Conservation (phyloP, 2,113 vertebrate genomes). For the Mormoops blainvillei region DNA sequence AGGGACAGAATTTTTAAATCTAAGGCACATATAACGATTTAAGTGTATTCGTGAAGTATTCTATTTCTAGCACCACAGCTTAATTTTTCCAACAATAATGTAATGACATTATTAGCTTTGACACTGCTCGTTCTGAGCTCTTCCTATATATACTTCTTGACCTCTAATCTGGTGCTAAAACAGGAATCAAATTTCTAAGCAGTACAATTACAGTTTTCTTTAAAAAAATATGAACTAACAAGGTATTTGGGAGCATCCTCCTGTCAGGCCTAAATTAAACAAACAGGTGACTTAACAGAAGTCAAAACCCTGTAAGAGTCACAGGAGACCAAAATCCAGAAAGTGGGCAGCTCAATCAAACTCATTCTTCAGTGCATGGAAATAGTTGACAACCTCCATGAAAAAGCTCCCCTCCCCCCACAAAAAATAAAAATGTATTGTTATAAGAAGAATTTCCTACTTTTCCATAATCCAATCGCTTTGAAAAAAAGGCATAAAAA, state of each 20-base stretch:
- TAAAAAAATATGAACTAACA: background rate
- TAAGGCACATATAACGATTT: background rate
- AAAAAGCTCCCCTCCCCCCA: background rate
- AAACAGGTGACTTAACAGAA: background rate
- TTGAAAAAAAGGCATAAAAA: constrained; percentile 1
- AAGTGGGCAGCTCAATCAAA: background rate
- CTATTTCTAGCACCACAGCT: background rate
- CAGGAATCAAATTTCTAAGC: background rate
- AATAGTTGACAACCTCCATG: background rate
- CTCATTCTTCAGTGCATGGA: background rate
- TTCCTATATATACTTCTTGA: background rate
- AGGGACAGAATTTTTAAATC: background rate
- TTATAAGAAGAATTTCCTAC: background rate
- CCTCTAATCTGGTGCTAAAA: background rate
- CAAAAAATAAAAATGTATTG: background rate
- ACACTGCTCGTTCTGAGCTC: background rate
- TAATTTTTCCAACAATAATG: background rate
- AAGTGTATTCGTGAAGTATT: background rate
- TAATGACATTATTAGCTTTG: background rate
- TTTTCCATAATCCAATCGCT: background rate
- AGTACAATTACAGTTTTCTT: background rate
- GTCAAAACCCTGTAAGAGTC: background rate
- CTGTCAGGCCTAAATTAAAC: background rate
- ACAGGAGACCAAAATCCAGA: background rate
- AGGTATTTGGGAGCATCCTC: background rate